Evolutionary conservation across 2,113 vertebrate genomes (phyloP), one percentile per base, ranked within the genome.

Genomic region (Solea solea): DNA sequence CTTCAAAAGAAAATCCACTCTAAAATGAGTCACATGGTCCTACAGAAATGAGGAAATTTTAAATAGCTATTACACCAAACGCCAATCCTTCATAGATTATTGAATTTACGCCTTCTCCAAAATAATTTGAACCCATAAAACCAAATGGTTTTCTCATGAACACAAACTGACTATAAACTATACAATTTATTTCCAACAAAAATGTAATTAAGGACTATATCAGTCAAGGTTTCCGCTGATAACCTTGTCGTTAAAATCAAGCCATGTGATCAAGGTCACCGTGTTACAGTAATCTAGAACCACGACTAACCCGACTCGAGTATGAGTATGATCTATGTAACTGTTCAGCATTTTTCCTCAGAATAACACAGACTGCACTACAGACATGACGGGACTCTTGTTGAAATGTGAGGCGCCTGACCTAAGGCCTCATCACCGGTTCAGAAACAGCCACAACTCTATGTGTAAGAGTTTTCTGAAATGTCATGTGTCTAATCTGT

Each of bases 341-440:
- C 69, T 82, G 8, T 74, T 69, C 11, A 76, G 79, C 74, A 46
- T 86, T 76, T 84, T 66, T 82, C 76, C 71, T 89, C 86, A 82
- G 89, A 88, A 84, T 84, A 89, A 87, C 86, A 84, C 54, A 62
- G 72, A 84, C 42, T 64, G 12, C 68, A 68, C 70, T 46, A 58
- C 70, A 83, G 72, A 76, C 78, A 82, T 72, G 74, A 72, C 72
- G 84, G 9, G 82, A 72, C 80, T 73, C 45, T 74, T 90, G 74
- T 80, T 78, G 70, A 76, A 77, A 64, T 78, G 65, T 80, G 68
- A 76, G 63, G 75, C 46, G 46, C 16, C 78, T 73, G 45, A 54
- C 60, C 61, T 64, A 78, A 80, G 46, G 50, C 67, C 64, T 72
- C 83, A 57, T 52, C 78, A 1, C 61, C 15, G 48, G 50, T 71